Evolutionary conservation across 2,888 invertebrate species (phyloP).

Genomic region (Phasia obesa): DNA sequence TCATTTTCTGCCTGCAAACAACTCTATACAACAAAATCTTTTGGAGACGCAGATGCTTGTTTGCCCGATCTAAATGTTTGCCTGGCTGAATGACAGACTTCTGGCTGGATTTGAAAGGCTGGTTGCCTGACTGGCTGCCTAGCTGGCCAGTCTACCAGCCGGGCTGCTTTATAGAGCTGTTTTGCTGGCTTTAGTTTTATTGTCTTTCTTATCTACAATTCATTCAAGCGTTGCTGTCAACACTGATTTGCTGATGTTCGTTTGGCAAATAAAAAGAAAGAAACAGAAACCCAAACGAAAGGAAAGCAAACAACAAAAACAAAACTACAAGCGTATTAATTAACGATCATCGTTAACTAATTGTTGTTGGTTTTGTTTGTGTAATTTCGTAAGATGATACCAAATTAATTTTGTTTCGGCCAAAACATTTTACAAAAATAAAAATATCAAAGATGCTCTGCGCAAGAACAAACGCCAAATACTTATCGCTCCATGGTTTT

Average conservation of each 20-base stretch:
- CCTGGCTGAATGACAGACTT: slow-evolving; percentile 24
- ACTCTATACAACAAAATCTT: slow-evolving; percentile 38
- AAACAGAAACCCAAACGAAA: slow-evolving; percentile 6
- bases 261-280: slow-evolving; percentile 50
- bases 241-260: slow-evolving; percentile 77
- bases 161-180: background rate
- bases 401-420: slow-evolving; percentile 78
- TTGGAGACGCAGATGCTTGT: slow-evolving; percentile 46
- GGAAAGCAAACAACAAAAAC: slow-evolving; percentile 63
- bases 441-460: slow-evolving; percentile 30
- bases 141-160: background rate
- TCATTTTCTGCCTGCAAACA: slow-evolving; percentile 62
- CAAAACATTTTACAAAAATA: slow-evolving; percentile 56
- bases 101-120: background rate
- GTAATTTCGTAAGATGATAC: slow-evolving; percentile 82
- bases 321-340: slow-evolving; percentile 79
- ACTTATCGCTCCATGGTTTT: slow-evolving; percentile 9
- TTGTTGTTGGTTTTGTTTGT: slow-evolving; percentile 80
- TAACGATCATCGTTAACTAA: slow-evolving; percentile 82
- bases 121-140: background rate
- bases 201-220: slow-evolving; percentile 62
- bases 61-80: slow-evolving; percentile 22
- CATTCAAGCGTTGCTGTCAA: slow-evolving; percentile 78
- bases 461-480: slow-evolving; percentile 50
- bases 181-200: slow-evolving; percentile 60